Conservation (phyloP, 2,888 invertebrate genomes). For the Papilio elwesi region DNA sequence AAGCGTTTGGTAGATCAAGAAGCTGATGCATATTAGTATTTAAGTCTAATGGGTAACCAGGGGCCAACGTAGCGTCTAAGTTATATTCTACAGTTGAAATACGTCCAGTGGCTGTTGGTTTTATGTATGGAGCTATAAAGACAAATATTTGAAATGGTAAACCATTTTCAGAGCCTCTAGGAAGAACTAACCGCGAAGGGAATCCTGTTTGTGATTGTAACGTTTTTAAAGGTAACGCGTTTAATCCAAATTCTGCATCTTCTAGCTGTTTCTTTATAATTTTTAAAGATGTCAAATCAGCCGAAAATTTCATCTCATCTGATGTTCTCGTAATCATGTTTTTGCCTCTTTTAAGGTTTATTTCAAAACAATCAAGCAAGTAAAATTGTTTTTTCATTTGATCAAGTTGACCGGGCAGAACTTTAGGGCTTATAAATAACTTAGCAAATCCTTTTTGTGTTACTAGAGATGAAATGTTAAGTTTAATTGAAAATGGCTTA, state of each 20-base stretch:
- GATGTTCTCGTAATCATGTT: conserved; percentile 87
- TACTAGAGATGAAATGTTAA: conserved; percentile 85
- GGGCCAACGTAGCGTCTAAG: conserved; percentile 68
- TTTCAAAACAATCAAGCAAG: conserved; percentile 84
- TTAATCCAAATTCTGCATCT: conserved; percentile 81
- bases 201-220: conserved; percentile 84
- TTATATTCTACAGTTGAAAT: conserved; percentile 68
- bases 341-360: conserved; percentile 84
- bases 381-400: conserved; percentile 83
- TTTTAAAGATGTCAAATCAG: conserved; percentile 85
- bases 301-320: conserved; percentile 84
- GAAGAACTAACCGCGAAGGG: conserved; percentile 88
- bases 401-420: conserved; percentile 82
- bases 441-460: conserved; percentile 85
- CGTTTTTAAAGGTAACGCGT: conserved; percentile 76
- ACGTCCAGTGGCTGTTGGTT: conserved; percentile 63
- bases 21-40: conserved; percentile 77
- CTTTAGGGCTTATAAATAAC: conserved; percentile 88
- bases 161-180: conserved; percentile 88
- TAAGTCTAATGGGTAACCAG: conserved; percentile 90
- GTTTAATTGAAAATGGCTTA: conserved; percentile 87
- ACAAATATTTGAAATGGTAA: conserved; percentile 86
- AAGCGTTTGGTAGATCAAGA: conserved; percentile 68
- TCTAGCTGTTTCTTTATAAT: conserved; percentile 85
- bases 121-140: conserved; percentile 83